Base-by-base conservation (phyloP, 1,140 invertebrate genomes). In the Megalopta genalis region DNA sequence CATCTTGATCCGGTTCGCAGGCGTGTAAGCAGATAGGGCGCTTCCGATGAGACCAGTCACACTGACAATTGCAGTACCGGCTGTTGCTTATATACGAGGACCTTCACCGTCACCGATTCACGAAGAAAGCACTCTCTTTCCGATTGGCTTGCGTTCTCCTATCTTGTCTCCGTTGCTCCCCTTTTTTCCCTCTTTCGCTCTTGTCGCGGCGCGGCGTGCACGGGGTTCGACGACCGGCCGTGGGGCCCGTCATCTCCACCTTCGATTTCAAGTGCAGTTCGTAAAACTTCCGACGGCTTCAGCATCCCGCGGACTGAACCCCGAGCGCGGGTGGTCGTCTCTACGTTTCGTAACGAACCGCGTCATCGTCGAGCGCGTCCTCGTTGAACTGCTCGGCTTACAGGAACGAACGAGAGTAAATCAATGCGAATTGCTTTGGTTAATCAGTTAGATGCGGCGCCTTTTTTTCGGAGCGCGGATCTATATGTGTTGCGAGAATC, bases 51-150 rank as follows among this genome's bases (percentile, higher is more conserved):
- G 67, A 73, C 60, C 77, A 65, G 54, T 77, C 74, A 83, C 85
- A 92, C 91, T 92, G 90, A 88, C 89, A 87, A 90, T 90, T 89
- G 83, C 82, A 86, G 81, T 83, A 85, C 85, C 81, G 81, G 68
- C 72, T 63, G 82, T 82, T 73, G 85, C 91, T 92, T 93, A 93
- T 93, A 93, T 93, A 93, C 87, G 82, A 88, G 39, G 90, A 92
- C 91, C 91, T 91, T 92, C 90, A 91, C 91, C 86, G 71, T 88
- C 82, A 68, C 80, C 59, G 68, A 64, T 88, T 86, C 78, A 87
- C 83, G 84, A 91, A 87, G 90, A 91, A 92, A 92, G 87, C 89
- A 91, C 88, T 92, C 89, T 89, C 89, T 89, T 90, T 84, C 86
- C 87, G 77, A 87, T 84, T 85, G 73, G 80, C 75, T 77, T 87